Evolutionary conservation across 2,797 vertebrate species (phyloP).

Genomic region (Streptopelia turtur): DNA sequence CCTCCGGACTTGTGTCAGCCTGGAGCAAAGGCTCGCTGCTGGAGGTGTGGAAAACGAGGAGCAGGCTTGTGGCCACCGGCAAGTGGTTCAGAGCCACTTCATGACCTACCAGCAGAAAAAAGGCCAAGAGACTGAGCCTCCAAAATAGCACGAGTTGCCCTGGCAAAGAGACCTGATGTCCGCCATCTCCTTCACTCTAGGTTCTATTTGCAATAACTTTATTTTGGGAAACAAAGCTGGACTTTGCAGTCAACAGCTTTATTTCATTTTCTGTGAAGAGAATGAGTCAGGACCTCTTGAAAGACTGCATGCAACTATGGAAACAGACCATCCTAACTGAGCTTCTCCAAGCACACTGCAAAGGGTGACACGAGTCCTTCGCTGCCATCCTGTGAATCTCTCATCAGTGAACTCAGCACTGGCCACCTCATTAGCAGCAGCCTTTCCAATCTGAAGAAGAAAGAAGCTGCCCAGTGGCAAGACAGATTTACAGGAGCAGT

Average conservation of each 20-base stretch:
- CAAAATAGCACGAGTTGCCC: background rate
- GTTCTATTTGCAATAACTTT: background rate
- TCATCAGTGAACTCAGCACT: background rate
- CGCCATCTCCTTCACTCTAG: background rate
- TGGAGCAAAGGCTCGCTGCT: background rate
- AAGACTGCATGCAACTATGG: background rate
- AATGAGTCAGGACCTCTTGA: background rate
- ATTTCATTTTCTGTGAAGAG: background rate
- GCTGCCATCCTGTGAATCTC: background rate
- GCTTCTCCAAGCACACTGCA: background rate
- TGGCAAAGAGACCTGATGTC: background rate
- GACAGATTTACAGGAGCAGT: background rate
- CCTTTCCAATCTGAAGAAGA: background rate
- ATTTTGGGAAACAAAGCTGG: background rate
- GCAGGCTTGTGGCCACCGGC: background rate
- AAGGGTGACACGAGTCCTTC: accelerated
- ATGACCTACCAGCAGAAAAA: background rate
- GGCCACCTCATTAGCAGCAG: background rate
- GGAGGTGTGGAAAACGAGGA: background rate
- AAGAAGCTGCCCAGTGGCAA: background rate
- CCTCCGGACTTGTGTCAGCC: background rate
- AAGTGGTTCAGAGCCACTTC: background rate
- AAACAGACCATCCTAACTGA: background rate
- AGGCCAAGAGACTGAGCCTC: background rate
- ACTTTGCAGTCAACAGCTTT: background rate